These are phyloP conservation scores for Sarcophaga subvicina DNA, from an alignment of 2,888 invertebrate species.

Conservation along the genomic window DNA sequence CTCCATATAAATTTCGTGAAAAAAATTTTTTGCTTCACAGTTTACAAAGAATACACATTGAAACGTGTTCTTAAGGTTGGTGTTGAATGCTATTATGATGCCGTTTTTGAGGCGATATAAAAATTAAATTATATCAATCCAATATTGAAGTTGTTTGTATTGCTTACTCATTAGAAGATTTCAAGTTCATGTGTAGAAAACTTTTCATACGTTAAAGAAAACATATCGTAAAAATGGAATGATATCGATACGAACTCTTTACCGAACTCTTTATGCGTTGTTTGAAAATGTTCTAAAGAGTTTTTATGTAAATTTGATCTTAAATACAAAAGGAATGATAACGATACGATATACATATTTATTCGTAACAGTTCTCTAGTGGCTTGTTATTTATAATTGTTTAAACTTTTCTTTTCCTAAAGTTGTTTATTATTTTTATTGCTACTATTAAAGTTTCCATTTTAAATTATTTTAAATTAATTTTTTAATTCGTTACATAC, in stretches of 20 bases:
- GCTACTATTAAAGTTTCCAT: background rate
- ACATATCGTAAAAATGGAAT: constrained; percentile 46
- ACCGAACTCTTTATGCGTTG: background rate
- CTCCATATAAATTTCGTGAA: constrained; percentile 48
- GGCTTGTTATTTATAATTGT: too few species aligned
- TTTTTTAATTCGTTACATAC: too few species aligned
- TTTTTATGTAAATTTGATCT: background rate
- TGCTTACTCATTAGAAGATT: background rate
- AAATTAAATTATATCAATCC: background rate
- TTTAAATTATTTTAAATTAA: background rate
- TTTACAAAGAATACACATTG: constrained; percentile 40
- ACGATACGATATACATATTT: background rate
- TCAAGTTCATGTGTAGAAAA: background rate
- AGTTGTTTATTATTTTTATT: too few species aligned
- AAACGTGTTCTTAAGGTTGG: constrained; percentile 15
- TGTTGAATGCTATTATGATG: background rate
- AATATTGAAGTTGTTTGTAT: background rate
- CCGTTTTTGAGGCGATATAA: background rate
- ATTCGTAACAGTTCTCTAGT: too few species aligned
- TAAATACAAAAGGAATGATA: constrained; percentile 32
- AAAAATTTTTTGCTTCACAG: constrained; percentile 36
- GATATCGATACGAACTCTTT: constrained; percentile 57
- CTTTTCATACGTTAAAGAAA: background rate
- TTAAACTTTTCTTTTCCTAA: background rate
- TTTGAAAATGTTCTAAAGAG: background rate